Evolutionary conservation across 2,888 invertebrate species (phyloP), one percentile per base, ranked within the genome.

Genomic region (Hirtodrosophila trivittata): DNA sequence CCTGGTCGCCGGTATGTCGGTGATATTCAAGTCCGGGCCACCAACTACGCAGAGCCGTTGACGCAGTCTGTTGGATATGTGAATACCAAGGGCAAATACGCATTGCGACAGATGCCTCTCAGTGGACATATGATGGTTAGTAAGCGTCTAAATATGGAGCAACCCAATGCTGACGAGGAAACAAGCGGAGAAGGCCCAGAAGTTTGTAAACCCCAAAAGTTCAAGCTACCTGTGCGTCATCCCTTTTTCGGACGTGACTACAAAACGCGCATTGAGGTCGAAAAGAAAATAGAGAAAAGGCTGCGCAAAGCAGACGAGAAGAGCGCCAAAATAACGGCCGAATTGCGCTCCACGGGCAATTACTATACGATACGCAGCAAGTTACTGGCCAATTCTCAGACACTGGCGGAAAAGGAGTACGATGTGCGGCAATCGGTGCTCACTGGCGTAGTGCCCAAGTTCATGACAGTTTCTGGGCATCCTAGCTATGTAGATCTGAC

Each of bases 351-450:
- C 7, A 43, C 41, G 0, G 55, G 33, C 0, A 78, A 80, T 14
- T 87, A 51, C 30, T 87, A 87, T 10, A 41, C 32, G 6, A 59
- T 86, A 3, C 78, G 78, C 3, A 54, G 30, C 2, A 43, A 49
- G 13, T 10, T 87, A 13, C 1, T 64, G 25, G 9, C 12, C 13
- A 47, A 6, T 6, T 55, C 62, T 3, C 57, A 75, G 45, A 87
- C 80, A 0, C 51, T 87, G 25, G n/a, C 41, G 3, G 51, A 81
- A 12, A 80, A 80, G 51, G 80, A 80, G 25, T 12, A 33, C 12
- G 75, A 66, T 16, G 62, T 85, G 3, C 58, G 87, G 0, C 71
- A 82, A 7, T 85, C 87, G 1, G 80, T 85, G 18, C 3, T 80
- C 4, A 87, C 87, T 0, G 80, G 80, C 0, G 46, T 67, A 0